A percentile compares a stretch with the other conserved stretches of the same genome.
Evolutionary conservation across 2,113 vertebrate species (phyloP).

Genomic region (Typhlomys cinereus): DNA sequence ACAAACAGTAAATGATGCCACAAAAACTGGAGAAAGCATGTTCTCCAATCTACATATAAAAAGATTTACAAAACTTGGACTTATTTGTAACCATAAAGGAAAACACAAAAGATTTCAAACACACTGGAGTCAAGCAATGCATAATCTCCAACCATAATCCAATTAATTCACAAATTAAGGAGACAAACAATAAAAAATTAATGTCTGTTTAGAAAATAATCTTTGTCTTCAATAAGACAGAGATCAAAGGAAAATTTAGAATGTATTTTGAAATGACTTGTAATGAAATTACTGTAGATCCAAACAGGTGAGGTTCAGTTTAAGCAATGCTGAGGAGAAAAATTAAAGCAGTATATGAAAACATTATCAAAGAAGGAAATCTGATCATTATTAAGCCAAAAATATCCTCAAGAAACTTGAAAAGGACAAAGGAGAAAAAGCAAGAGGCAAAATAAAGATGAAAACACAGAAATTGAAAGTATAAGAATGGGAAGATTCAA

Average conservation of each 20-base stretch:
- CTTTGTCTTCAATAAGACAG: neutral
- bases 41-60: neutral
- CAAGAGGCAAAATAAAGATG: neutral
- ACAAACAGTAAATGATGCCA: neutral
- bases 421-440: neutral
- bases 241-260: neutral
- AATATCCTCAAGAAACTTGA: neutral
- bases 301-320: neutral
- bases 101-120: constrained; percentile 1
- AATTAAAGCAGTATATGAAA: neutral
- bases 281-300: constrained; percentile 10
- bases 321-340: neutral
- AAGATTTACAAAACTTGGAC: neutral
- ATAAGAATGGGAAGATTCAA: neutral
- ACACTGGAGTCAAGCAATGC: neutral
- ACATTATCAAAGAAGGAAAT: neutral
- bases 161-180: constrained; percentile 33
- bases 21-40: neutral
- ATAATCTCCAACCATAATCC: neutral
- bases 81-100: neutral
- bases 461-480: neutral
- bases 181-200: neutral
- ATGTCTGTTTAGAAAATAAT: neutral
- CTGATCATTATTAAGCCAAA: neutral
- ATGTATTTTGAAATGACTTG: constrained; percentile 24